These are phyloP conservation scores for Cryptotermes secundus DNA, from an alignment of 1,140 invertebrate species.

Conservation along the genomic window DNA sequence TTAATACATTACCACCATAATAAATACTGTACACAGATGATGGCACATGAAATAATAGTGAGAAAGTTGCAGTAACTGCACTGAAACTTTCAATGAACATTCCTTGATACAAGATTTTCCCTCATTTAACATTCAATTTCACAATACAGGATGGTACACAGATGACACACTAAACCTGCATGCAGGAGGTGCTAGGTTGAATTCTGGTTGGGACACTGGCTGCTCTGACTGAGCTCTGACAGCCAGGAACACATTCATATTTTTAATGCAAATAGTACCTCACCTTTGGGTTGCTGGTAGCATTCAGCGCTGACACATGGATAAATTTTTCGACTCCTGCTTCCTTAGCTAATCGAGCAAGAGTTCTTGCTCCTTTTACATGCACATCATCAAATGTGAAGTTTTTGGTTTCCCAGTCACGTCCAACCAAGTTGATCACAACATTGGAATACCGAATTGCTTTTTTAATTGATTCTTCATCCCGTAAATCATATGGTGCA, in stretches of 20 bases:
- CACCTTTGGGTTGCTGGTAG: conserved; percentile 61
- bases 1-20: no score
- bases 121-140: no score
- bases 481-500: conserved; percentile 78
- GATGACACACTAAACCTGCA: no score
- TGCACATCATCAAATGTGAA: conserved; percentile 81
- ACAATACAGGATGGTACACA: no score
- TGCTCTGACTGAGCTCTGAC: no score
- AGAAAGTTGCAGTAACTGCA: no score
- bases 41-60: no score
- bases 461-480: conserved; percentile 86
- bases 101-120: no score
- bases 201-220: no score
- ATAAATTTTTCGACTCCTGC: conserved; percentile 81
- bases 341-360: conserved; percentile 75
- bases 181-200: no score
- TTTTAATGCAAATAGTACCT: neutral
- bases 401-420: conserved; percentile 89
- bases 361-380: conserved; percentile 66
- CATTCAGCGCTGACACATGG: conserved; percentile 80
- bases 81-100: no score
- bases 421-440: conserved; percentile 93
- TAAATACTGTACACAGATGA: no score
- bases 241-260: neutral
- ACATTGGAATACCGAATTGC: conserved; percentile 95